Evolutionary conservation across 2,113 vertebrate genomes (phyloP).

Genomic region (Boulengeromyrus knoepffleri): DNA sequence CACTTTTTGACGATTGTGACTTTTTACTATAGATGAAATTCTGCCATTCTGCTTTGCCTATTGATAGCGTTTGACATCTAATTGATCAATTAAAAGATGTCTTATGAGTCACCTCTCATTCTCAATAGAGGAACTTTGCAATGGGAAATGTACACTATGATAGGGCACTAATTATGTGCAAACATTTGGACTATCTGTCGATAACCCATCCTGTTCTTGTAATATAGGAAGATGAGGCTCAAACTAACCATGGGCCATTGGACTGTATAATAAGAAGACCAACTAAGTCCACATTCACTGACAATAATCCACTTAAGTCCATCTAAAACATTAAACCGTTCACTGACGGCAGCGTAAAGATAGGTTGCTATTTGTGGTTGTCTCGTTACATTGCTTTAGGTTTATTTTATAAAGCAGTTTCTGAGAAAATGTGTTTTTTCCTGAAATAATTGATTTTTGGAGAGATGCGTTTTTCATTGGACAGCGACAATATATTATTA

Average conservation of each 20-base stretch:
- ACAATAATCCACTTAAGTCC: neutral
- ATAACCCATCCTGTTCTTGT: neutral
- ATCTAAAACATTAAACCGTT: neutral
- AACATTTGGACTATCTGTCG: neutral
- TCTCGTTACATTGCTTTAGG: neutral
- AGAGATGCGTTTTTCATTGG: neutral
- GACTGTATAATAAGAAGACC: neutral
- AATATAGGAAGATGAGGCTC: neutral
- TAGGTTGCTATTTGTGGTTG: neutral
- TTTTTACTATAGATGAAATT: neutral
- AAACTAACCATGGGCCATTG: neutral
- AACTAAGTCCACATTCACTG: neutral
- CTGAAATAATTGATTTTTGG: neutral
- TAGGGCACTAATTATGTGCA: neutral
- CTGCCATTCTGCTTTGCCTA: neutral
- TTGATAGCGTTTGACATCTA: neutral
- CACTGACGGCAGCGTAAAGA: fast-evolving
- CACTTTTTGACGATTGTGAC: neutral
- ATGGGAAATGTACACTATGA: neutral
- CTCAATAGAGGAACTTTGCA: neutral
- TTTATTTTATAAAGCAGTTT: neutral
- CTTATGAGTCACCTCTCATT: neutral
- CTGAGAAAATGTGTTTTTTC: neutral
- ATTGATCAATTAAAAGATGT: neutral
- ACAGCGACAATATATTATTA: neutral